Base-by-base conservation (phyloP, 2,113 vertebrate genomes). In the Microcebus jonahi region DNA sequence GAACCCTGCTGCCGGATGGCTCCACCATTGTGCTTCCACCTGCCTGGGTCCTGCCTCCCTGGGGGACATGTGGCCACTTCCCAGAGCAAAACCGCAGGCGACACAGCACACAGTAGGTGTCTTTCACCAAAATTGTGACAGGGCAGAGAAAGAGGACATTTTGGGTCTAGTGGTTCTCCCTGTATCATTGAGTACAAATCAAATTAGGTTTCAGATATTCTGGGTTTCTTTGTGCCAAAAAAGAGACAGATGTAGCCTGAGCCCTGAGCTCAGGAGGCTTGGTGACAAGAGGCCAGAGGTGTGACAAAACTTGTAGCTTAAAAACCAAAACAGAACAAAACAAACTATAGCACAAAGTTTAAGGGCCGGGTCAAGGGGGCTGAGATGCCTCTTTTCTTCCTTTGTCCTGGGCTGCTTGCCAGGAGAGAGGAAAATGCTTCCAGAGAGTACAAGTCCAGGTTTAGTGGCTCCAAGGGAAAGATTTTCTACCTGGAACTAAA, bases 401-500 rank as follows among this genome's bases (percentile, higher is more conserved):
- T 45, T 90, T 84, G 65, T 85, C 80, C 89, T 88, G 71, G 93
- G 94, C 87, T 91, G 14, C 85, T 88, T 83, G 88, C 89, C 94
- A 96, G 63, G 61, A 80, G 45, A 71, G 73, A 90, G 65, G 82
- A 84, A 75, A 76, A 75, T 18, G 36, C 85, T 97, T 94, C 42
- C 67, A 92, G 88, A 90, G 94, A 85, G 53, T 11, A 21, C 25
- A 42, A 45, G 31, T 70, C 68, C 3, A 6, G 20, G n/a, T 80
- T 95, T 94, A 95, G 91, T 67, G 48, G 71, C 82, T 97, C 77
- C 67, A 50, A 55, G 86, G 71, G 73, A 89, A 90, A 81, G 53
- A 29, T 92, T 90, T 94, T 84, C 77, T 95, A 55, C 85, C 65
- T 88, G 93, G 63, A 95, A n/a, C 81, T 80, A 71, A 91, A 96